Evolutionary conservation across 2,888 invertebrate species (phyloP), one percentile per base, ranked within the genome.

Genomic region (Tortrix viridana): DNA sequence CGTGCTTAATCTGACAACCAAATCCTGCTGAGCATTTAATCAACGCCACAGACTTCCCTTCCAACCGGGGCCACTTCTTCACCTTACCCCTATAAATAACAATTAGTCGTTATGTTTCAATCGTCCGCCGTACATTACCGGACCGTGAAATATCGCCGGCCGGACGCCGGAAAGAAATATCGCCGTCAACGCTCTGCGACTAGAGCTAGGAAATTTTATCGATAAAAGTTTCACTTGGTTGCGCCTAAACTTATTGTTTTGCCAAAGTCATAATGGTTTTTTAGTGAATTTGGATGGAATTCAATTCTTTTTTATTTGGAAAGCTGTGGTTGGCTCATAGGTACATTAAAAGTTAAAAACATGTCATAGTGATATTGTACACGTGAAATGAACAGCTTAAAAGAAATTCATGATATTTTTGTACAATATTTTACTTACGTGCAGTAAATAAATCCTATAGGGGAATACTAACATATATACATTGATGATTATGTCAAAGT

Each of bases 141-240:
- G 73, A 71, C 72, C 68, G 81, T 83, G 80, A 86, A 81, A 79
- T 80, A 80, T 74, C 71, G 69, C 61, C 67, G 71, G 75, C 77
- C 73, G 82, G 79, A 72, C 77, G 71, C 69, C 66, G 74, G 75
- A 88, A 88, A 90, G 88, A 91, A 89, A 88, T 89, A 91, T 89
- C 72, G 81, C 86, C 77, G 74, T 82, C 82, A 80, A 78, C 84
- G 76, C 74, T 71, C 43, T 75, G 74, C 69, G 67, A 60, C 23
- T 77, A 87, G 84, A 69, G 82, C n/a, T 77, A 79, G 38, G 61
- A 41, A 43, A 38, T 12, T 3, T 68, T 74, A 66, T 65, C 63
- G 66, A 46, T 50, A 55, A 20, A 48, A 52, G n/a, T n/a, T 22
- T 48, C 14, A 23, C 16, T n/a, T 5, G 23, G 23, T 48, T 14